Evolutionary conservation across 2,797 vertebrate genomes (phyloP).

Genomic region (Cyclopterus lumpus): DNA sequence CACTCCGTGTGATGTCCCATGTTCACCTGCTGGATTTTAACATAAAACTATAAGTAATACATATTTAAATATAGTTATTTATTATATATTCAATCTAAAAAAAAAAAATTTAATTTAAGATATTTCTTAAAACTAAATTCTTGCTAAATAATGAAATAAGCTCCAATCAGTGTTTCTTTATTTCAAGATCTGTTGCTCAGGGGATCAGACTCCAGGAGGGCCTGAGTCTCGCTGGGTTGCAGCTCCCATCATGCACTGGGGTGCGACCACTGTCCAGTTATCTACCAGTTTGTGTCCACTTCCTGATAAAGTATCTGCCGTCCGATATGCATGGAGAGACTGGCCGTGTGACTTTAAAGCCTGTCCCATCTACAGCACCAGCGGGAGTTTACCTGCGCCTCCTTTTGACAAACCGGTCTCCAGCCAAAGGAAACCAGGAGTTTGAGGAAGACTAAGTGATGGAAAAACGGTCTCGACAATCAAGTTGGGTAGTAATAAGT

Average conservation of each 20-base stretch:
- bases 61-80: background rate
- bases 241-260: slow-evolving; percentile 62
- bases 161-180: background rate
- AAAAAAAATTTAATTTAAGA: too few species aligned
- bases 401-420: slow-evolving; percentile 74
- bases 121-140: background rate
- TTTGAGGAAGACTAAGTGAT: background rate
- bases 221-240: slow-evolving; percentile 77
- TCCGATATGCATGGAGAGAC: slow-evolving; percentile 91
- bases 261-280: slow-evolving; percentile 68
- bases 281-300: slow-evolving; percentile 56
- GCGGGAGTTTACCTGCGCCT: slow-evolving; percentile 84
- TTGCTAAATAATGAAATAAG: background rate
- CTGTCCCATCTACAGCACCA: slow-evolving; percentile 87
- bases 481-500: background rate
- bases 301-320: slow-evolving; percentile 46
- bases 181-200: slow-evolving; percentile 82
- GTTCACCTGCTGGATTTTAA: background rate
- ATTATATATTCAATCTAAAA: background rate
- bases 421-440: background rate
- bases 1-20: background rate
- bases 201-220: slow-evolving; percentile 34
- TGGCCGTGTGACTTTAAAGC: slow-evolving; percentile 91
- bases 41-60: background rate
- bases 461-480: background rate